Evolutionary conservation across 2,888 invertebrate species (phyloP).

Genomic region (Campoletis raptor): DNA sequence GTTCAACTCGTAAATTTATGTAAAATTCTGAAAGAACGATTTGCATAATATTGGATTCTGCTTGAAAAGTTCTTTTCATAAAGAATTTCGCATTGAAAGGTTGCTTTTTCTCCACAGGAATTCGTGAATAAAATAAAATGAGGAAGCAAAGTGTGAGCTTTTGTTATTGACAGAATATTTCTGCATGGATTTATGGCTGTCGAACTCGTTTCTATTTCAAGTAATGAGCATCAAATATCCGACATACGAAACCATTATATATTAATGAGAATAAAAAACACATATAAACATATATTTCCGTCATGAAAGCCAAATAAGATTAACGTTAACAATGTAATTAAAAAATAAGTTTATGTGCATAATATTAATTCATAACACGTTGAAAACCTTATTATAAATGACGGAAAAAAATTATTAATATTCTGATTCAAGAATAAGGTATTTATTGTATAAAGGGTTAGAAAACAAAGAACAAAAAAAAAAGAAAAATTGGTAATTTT

Average conservation of each 20-base stretch:
- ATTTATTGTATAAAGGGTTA: background rate
- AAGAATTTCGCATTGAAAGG: no score
- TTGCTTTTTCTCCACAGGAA: background rate
- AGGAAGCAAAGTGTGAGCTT: background rate
- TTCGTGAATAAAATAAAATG: background rate
- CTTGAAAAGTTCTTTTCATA: background rate
- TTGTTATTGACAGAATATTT: background rate
- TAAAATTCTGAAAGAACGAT: no score
- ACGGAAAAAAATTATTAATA: background rate
- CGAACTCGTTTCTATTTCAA: background rate
- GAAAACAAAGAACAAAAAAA: no score
- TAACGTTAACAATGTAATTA: background rate
- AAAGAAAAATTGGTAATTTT: background rate
- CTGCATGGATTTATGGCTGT: background rate
- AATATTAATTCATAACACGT: background rate
- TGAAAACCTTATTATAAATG: background rate
- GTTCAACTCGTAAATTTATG: background rate
- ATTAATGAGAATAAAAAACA: background rate
- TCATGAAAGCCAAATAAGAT: background rate
- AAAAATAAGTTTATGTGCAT: background rate
- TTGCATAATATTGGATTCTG: background rate
- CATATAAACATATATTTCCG: background rate
- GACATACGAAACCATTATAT: background rate
- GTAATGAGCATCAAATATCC: background rate
- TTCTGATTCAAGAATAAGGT: background rate